These are phyloP conservation scores for Ophion ventricosus DNA, from an alignment of 2,888 invertebrate species.

Conservation along the genomic window DNA sequence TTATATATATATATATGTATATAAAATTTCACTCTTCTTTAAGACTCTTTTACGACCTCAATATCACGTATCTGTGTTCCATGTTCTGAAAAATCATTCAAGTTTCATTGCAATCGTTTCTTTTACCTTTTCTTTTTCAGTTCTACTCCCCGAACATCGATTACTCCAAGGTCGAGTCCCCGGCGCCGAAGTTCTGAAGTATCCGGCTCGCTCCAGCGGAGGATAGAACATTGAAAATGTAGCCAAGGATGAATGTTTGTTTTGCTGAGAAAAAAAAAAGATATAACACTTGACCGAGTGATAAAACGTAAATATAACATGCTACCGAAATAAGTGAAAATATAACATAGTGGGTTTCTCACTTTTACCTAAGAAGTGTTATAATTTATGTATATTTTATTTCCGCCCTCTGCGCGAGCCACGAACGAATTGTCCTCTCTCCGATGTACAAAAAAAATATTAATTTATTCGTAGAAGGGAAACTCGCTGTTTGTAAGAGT, in stretches of 20 bases:
- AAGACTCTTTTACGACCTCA: no score
- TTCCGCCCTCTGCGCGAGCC: not conserved
- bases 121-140: constrained; percentile 85
- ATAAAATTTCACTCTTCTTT: no score
- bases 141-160: constrained; percentile 90
- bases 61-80: no score
- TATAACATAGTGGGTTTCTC: constrained; percentile 51
- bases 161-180: constrained; percentile 87
- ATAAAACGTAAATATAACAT: constrained; percentile 23
- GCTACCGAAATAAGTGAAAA: constrained; percentile 31
- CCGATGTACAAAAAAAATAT: not conserved
- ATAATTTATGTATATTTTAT: constrained; percentile 27
- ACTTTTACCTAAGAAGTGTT: constrained; percentile 14
- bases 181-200: constrained; percentile 88
- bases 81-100: no score
- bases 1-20: no score
- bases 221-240: constrained; percentile 12
- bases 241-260: constrained; percentile 45
- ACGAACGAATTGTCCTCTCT: not conserved
- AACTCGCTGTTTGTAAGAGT: not conserved
- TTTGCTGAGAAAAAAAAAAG: not conserved
- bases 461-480: not conserved
- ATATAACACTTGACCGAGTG: not conserved
- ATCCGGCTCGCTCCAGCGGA: not conserved
- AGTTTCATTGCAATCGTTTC: no score